Percentiles rank a stretch among this genome's conserved stretches.
Evolutionary conservation across 1,140 invertebrate species (phyloP).

Genomic region (Sycophaga agraensis): DNA sequence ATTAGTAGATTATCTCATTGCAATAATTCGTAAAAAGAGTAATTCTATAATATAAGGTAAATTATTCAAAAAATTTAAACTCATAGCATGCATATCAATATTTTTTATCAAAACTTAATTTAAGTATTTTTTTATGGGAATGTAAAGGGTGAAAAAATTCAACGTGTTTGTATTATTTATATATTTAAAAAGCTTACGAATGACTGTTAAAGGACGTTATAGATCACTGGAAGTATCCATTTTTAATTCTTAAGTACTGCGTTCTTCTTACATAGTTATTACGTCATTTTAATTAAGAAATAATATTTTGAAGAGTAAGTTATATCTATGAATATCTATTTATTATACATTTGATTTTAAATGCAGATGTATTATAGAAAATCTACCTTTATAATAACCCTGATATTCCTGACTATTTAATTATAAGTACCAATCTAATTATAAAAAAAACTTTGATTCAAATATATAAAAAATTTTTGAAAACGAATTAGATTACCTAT

Average conservation of each 20-base stretch:
- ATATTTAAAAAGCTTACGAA: slow-evolving; percentile 29
- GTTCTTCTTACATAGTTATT: not conserved
- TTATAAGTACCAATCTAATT: not conserved
- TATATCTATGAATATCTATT: no score
- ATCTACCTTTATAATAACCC: slow-evolving; percentile 4
- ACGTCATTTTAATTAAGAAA: not conserved
- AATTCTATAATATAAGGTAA: no score
- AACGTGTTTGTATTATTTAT: slow-evolving; percentile 18
- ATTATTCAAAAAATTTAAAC: no score
- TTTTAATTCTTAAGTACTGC: slow-evolving; percentile 22
- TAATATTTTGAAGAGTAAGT: no score
- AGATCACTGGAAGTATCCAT: slow-evolving; percentile 1
- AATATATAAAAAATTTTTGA: not conserved
- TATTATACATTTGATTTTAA: slow-evolving; percentile 3
- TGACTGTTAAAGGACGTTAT: slow-evolving; percentile 8
- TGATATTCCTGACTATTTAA: not conserved
- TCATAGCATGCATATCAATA: no score
- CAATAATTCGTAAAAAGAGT: no score
- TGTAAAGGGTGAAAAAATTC: no score
- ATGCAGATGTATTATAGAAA: not conserved
- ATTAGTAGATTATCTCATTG: no score
- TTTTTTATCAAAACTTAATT: no score
- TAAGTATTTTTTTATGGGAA: no score
- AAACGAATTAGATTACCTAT: not conserved
- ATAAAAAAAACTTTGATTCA: no score